Evolutionary conservation across 2,113 vertebrate species (phyloP).

Genomic region (Arothron firmamentum): DNA sequence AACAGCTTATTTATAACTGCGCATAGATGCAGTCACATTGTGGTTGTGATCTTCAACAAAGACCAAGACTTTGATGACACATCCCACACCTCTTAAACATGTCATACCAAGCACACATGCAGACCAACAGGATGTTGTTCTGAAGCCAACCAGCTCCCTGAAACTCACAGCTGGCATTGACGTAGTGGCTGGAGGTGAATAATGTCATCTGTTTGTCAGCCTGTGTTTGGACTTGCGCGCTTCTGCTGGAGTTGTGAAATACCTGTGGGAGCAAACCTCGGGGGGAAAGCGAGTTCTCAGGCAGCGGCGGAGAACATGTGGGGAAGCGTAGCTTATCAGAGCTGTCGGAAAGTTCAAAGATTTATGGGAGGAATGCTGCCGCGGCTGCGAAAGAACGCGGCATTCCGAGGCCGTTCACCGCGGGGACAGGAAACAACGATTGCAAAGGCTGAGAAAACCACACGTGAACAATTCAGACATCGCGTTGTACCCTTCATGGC

Average conservation of each 20-base stretch:
- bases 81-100: slow-evolving; percentile 40
- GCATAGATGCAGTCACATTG: slow-evolving; percentile 9
- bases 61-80: slow-evolving; percentile 44
- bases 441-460: slow-evolving; percentile 12
- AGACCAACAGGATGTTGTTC: slow-evolving; percentile 58
- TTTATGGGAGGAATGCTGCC: slow-evolving; percentile 20
- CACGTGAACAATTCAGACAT: not conserved
- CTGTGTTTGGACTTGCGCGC: slow-evolving; percentile 66
- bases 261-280: slow-evolving; percentile 43
- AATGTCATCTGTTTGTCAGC: slow-evolving; percentile 53
- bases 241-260: slow-evolving; percentile 64
- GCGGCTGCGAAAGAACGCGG: slow-evolving; percentile 39
- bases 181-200: slow-evolving; percentile 44
- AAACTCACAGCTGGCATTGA: slow-evolving; percentile 41
- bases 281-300: slow-evolving; percentile 51
- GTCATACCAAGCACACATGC: slow-evolving; percentile 1
- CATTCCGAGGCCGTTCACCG: slow-evolving; percentile 1
- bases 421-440: slow-evolving; percentile 7
- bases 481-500: not conserved
- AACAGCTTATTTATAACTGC: not conserved
- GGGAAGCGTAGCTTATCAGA: slow-evolving; percentile 55
- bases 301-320: slow-evolving; percentile 56
- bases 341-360: slow-evolving; percentile 14
- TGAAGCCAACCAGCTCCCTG: slow-evolving; percentile 27
- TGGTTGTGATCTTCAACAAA: slow-evolving; percentile 27